Base-by-base conservation (phyloP, 2,797 vertebrate species). In the Nothura maculosa region DNA sequence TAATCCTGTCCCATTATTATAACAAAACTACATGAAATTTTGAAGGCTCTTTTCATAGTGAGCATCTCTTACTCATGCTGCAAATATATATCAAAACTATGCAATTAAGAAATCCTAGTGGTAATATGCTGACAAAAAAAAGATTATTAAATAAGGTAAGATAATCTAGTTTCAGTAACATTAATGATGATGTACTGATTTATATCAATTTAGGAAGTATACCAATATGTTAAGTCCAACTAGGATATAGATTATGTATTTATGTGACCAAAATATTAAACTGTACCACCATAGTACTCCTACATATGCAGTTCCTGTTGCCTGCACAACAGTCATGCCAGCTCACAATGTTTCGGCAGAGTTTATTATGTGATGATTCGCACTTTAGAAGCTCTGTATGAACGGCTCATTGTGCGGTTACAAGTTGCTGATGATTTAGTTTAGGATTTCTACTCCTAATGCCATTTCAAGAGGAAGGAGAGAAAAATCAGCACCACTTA, bases 401-500 rank as follows among this genome's bases (percentile, higher is more conserved):
- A 22, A 36, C 8, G 43, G 63, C 15, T 48, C 45, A 60, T 80
- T 68, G 25, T 36, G 55, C 45, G 80, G 64, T 87, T 92, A 81
- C 20, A 92, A 70, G 21, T 16, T 80, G 43, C 19, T 74, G 54
- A 70, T 61, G 54, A 89, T 92, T 88, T 60, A 83, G 48, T 68
- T 95, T 66, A 63, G n/a, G 13, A 87, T 82, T 74, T 70, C 66
- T 86, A 52, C 36, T 58, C 25, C 52, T 72, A 21, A 57, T 85
- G n/a, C 28, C 32, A 18, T 43, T 86, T 14, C 45, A 81, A 91
- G n/a, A 89, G 9, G 18, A 73, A 89, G 60, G 48, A 87, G 13
- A 81, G 21, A 62, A 78, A 93, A 96, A 83, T 60, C 38, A 67
- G 14, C 67, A 52, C 40, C 87, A 30, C 25, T 91, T 83, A 68